Evolutionary conservation across 1,140 invertebrate species (phyloP), one percentile per base, ranked within the genome.

Genomic region (Drosophila quadrilineata): DNA sequence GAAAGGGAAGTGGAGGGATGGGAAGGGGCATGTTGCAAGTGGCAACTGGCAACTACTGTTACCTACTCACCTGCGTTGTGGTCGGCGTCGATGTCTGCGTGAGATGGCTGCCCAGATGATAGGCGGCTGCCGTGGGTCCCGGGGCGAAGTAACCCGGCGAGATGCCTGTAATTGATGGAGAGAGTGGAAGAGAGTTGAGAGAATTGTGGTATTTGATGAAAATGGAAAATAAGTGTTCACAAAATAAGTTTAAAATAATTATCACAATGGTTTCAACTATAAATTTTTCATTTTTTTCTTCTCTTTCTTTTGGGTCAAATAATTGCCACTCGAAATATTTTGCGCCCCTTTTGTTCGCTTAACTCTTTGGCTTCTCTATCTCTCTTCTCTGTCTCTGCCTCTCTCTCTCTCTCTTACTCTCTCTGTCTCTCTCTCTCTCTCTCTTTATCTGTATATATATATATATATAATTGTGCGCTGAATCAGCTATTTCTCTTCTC

Each of bases 31-130:
- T 31, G 22, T 8, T 14, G 16, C n/a, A 35, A 16, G 12, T 43
- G 21, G n/a, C n/a, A n/a, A n/a, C n/a, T n/a, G n/a, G 57, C 8
- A 26, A 29, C 36, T 31, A 9, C 29, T 31, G 29, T 31, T 31
- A 9, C 29, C 14, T 21, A 89, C 88, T 88, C 87, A 90, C 89
- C 88, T 90, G 89, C 75, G 86, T 87, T 66, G 87, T 80, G 71
- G 75, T 72, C 31, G 88, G 76, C 84, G 84, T 88, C 50, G 88
- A 79, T 71, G 79, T 79, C 71, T 90, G 89, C 59, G 86, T 71
- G 66, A 90, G 77, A 82, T 90, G 89, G 62, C 88, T 90, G 86
- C 89, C 88, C 75, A 90, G 79, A 54, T 90, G 89, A 84, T 90
- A 90, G 74, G 88, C 88, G 33, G 88, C 87, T 46, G 86, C 88